Evolutionary conservation across 2,888 invertebrate species (phyloP).

Genomic region (Ennomos quercinarius): DNA sequence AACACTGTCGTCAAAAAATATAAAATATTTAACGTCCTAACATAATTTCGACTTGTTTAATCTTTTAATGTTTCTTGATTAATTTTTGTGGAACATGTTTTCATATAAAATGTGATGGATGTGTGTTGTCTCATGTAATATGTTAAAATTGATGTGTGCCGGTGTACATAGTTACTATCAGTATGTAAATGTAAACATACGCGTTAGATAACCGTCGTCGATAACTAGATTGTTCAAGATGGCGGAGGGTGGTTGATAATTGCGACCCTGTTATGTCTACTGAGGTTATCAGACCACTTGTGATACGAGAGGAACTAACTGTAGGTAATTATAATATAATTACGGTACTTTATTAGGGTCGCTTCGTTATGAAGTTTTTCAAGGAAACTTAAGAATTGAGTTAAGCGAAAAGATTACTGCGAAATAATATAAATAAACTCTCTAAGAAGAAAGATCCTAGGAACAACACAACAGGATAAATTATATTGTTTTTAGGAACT

Average conservation of each 20-base stretch:
- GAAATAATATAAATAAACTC: too few species aligned
- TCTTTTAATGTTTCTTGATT: slow-evolving; percentile 13
- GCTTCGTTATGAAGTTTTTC: slow-evolving; percentile 1
- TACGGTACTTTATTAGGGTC: slow-evolving; percentile 17
- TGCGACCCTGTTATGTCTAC: slow-evolving; percentile 51
- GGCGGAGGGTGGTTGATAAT: slow-evolving; percentile 50
- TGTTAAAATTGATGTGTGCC: slow-evolving; percentile 40
- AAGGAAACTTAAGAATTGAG: not conserved
- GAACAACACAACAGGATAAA: too few species aligned
- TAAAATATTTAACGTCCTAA: slow-evolving; percentile 23
- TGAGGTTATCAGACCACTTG: slow-evolving; percentile 39
- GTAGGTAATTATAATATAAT: slow-evolving; percentile 12
- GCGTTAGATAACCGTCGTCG: slow-evolving; percentile 61
- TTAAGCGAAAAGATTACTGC: not conserved
- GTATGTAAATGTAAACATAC: slow-evolving; percentile 65
- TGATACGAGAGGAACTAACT: slow-evolving; percentile 21
- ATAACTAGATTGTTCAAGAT: slow-evolving; percentile 69
- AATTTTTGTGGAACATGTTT: slow-evolving; percentile 19
- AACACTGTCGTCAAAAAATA: slow-evolving; percentile 28
- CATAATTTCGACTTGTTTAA: slow-evolving; percentile 16
- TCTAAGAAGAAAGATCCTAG: too few species aligned
- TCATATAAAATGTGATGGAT: slow-evolving; percentile 22
- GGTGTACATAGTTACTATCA: slow-evolving; percentile 50
- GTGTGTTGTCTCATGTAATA: slow-evolving; percentile 36
- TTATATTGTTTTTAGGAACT: too few species aligned